Evolutionary conservation across 2,888 invertebrate genomes (phyloP), one percentile per base, ranked within the genome.

Genomic region (Bruchidius siliquastri): DNA sequence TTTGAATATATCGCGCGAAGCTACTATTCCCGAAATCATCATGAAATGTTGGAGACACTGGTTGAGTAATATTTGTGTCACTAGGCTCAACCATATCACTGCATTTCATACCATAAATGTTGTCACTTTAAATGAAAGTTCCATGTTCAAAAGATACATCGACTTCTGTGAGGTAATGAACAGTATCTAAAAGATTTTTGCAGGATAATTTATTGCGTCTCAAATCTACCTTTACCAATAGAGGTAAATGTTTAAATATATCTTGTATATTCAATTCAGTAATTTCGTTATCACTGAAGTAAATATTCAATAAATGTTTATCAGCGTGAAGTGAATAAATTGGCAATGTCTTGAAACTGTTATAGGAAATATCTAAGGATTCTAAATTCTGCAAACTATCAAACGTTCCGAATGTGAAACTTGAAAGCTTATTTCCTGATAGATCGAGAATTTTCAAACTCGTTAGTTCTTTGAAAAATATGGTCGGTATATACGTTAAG

Each of bases 51-150:
- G 67, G 69, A 22, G 69, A 70, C 69, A 73, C 69, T 22, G n/a
- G n/a, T n/a, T n/a, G 8, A 8, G 22, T 22, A 66, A 30, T 73
- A 67, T 10, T 18, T 69, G 18, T 71, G 69, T 0, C 69, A n/a
- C n/a, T n/a, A n/a, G n/a, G n/a, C 67, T 18, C 66, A 71, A 26
- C 10, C 6, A n/a, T 4, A 66, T 71, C 71, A 18, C 66, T 67
- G 67, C 73, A 73, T 73, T 73, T 73, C 18, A 73, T 73, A n/a
- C 73, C 73, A 26, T 73, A 30, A 13, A 73, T 67, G 70, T 73
- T 73, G 20, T 70, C 69, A 67, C 69, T 30, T 32, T 73, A 69
- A 73, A 69, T 2, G 22, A 22, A 26, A 71, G 22, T 21, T 10
- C 6, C 21, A 2, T 21, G 49, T 18, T 49, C 10, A 49, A 49